Evolutionary conservation across 2,797 vertebrate genomes (phyloP).

Genomic region (Sciurus carolinensis): DNA sequence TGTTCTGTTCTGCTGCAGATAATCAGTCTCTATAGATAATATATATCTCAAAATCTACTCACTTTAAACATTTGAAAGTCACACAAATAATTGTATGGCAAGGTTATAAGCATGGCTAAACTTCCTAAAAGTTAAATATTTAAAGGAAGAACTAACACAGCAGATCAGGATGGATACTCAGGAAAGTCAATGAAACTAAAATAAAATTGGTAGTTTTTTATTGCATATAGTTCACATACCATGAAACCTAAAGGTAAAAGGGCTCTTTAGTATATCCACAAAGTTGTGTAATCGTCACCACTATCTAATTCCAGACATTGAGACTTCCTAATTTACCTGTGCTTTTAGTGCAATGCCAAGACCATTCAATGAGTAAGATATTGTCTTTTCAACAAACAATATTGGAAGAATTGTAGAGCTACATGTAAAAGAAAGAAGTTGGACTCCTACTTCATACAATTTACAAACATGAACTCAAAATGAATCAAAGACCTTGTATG

Average conservation of each 20-base stretch:
- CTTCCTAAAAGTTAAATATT: constrained; percentile 40
- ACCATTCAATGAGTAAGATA: neutral
- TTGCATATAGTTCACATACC: neutral
- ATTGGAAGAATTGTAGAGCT: neutral
- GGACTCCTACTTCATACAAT: neutral
- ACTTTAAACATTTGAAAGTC: constrained; percentile 19
- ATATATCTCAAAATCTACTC: neutral
- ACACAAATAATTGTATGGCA: neutral
- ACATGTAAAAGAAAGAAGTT: neutral
- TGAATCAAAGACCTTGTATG: neutral
- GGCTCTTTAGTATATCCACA: neutral
- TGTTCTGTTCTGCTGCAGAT: neutral
- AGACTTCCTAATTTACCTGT: neutral
- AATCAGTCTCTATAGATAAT: neutral
- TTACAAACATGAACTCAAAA: neutral
- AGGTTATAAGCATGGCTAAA: neutral
- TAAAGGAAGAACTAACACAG: neutral
- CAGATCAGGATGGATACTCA: neutral
- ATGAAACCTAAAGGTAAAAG: neutral
- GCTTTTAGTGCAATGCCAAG: neutral
- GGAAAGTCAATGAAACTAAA: neutral
- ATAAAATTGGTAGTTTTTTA: neutral
- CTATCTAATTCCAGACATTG: neutral
- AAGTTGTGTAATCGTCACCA: neutral
- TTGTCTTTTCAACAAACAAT: constrained; percentile 38